These are phyloP conservation scores for Anguilla pacifica DNA, from an alignment of 2,797 vertebrate species.

Conservation along the genomic window DNA sequence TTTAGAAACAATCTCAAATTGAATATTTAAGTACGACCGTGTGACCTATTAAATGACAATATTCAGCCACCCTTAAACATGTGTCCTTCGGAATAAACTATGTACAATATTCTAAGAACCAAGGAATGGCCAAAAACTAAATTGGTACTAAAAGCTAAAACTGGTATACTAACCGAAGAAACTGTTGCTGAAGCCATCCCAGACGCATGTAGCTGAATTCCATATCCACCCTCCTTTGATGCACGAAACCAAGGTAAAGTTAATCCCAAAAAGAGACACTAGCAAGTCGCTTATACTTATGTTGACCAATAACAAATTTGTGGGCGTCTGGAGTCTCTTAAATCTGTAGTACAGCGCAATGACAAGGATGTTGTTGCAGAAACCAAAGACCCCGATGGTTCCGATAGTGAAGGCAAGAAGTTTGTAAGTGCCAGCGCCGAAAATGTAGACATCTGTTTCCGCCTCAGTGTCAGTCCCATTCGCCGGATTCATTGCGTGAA, in stretches of 20 bases:
- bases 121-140: not conserved
- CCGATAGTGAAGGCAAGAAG: constrained; percentile 82
- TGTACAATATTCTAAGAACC: not conserved
- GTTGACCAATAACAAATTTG: constrained; percentile 81
- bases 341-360: constrained; percentile 82
- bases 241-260: constrained; percentile 87
- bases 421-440: constrained; percentile 81
- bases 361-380: constrained; percentile 83
- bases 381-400: constrained; percentile 80
- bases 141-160: not conserved
- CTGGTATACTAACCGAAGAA: constrained; percentile 82
- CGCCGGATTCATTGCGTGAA: constrained; percentile 68
- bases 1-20: not conserved
- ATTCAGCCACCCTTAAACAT: not conserved
- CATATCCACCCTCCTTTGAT: constrained; percentile 83
- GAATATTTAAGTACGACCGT: not conserved
- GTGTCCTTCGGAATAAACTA: not conserved
- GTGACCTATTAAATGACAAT: not conserved
- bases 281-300: constrained; percentile 88
- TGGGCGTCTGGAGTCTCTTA: constrained; percentile 83
- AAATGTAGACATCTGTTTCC: constrained; percentile 57
- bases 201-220: constrained; percentile 80
- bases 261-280: constrained; percentile 79
- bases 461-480: constrained; percentile 64
- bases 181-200: constrained; percentile 94